phyloP scores from a whole-genome alignment of 1,140 invertebrate genomes.

The Drosophila baimaii region DNA sequence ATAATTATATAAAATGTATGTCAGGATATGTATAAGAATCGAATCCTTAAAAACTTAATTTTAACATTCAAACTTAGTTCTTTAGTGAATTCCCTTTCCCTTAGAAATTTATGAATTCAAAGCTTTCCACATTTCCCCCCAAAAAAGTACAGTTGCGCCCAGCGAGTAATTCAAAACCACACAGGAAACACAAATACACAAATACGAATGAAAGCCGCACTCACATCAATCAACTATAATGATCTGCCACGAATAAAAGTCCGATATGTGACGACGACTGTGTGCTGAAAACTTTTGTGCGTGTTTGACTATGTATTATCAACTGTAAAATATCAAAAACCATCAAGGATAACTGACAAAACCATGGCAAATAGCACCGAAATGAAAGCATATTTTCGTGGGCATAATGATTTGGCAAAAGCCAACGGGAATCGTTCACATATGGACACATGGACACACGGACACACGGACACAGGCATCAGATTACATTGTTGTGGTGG shows the following conservation, averaged over 20 bases:
- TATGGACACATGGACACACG: constrained; percentile 34
- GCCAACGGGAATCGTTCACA: constrained; percentile 42
- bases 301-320: constrained; percentile 68
- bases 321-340: constrained; percentile 82
- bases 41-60: too few relatives aligned
- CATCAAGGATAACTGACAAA: constrained; percentile 74
- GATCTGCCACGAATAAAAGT: constrained; percentile 61
- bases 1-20: too few relatives aligned
- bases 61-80: not conserved
- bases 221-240: constrained; percentile 78
- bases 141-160: constrained; percentile 52
- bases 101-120: not conserved
- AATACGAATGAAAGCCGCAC: constrained; percentile 5
- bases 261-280: constrained; percentile 14
- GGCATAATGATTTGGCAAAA: constrained; percentile 73
- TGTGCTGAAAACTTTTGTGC: constrained; percentile 60
- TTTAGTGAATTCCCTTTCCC: too few relatives aligned
- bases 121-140: not conserved
- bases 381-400: constrained; percentile 64
- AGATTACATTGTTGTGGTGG: constrained; percentile 81
- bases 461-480: constrained; percentile 67
- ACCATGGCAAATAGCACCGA: constrained; percentile 65
- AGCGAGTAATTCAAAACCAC: constrained; percentile 58
- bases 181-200: constrained; percentile 9
- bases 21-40: too few relatives aligned